Evolutionary conservation across 2,888 invertebrate genomes (phyloP).

Genomic region (Drosophila histrio): DNA sequence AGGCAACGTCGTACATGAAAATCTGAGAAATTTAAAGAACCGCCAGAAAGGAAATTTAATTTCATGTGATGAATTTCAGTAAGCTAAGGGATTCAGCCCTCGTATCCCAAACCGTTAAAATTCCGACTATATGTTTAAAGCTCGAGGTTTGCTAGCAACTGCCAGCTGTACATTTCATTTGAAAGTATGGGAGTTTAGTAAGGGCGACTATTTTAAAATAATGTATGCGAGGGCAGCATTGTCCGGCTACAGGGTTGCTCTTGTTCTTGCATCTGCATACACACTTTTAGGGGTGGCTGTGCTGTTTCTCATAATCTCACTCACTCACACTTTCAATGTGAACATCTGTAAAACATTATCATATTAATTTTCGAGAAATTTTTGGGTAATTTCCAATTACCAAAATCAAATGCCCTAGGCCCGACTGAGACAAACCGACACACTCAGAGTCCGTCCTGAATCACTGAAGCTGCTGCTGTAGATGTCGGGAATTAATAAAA

Average conservation of each 20-base stretch:
- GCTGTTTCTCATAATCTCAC: conserved; percentile 62
- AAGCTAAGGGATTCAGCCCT: not conserved
- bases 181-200: too few relatives aligned
- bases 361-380: conserved; percentile 51
- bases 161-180: conserved; percentile 34
- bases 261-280: conserved; percentile 1
- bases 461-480: conserved; percentile 42
- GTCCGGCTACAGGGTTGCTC: conserved; percentile 28
- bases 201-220: conserved; percentile 54
- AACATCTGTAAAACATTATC: conserved; percentile 39
- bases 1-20: conserved; percentile 31
- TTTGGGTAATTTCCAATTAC: conserved; percentile 75
- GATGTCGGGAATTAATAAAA: conserved; percentile 50
- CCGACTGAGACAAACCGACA: not conserved
- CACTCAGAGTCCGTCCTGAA: not conserved
- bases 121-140: conserved; percentile 21
- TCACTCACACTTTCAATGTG: conserved; percentile 10
- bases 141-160: not conserved
- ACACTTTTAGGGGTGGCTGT: conserved; percentile 60
- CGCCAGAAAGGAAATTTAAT: conserved; percentile 54
- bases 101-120: not conserved
- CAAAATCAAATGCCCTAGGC: conserved; percentile 12
- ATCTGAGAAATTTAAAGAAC: conserved; percentile 60
- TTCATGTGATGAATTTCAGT: conserved; percentile 46
- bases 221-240: conserved; percentile 47